A percentile compares a stretch with the other conserved stretches of the same genome.
Evolutionary conservation across 2,797 vertebrate genomes (phyloP).

Genomic region (Esox lucius): DNA sequence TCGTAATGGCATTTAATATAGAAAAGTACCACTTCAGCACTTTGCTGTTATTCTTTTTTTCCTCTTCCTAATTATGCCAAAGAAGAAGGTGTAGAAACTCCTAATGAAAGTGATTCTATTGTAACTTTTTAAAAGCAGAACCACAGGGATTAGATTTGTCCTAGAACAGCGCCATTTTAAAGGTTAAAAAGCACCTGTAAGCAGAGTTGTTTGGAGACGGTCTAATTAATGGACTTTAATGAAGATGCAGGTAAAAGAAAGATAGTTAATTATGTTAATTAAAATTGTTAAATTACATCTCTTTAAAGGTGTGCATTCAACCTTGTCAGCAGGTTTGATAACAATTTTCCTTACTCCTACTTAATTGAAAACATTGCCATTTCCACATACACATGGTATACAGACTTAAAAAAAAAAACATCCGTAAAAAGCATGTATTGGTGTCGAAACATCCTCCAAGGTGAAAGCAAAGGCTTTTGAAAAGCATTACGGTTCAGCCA

Average conservation of each 20-base stretch:
- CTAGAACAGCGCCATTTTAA: background rate
- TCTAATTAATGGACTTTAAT: background rate
- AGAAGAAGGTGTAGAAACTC: conserved; percentile 16
- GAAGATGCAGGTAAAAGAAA: background rate
- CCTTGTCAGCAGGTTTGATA: background rate
- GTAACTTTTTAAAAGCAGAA: conserved; percentile 26
- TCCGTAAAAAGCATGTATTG: background rate
- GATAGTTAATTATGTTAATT: background rate
- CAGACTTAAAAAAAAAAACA: background rate
- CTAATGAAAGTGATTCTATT: conserved; percentile 32
- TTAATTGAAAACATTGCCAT: background rate
- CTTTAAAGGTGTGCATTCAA: background rate
- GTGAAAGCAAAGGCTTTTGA: background rate
- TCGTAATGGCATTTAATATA: conserved; percentile 39
- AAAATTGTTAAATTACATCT: background rate
- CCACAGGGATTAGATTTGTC: background rate
- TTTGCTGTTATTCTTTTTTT: conserved; percentile 27
- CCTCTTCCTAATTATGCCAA: conserved; percentile 46
- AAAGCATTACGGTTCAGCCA: background rate
- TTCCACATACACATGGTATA: background rate
- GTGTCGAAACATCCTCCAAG: background rate
- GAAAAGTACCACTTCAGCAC: conserved; percentile 41
- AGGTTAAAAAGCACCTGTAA: background rate
- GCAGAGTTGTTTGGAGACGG: background rate
- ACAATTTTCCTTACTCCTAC: background rate